Conservation (phyloP, 2,888 invertebrate genomes). For the Drosophila pegasa region DNA sequence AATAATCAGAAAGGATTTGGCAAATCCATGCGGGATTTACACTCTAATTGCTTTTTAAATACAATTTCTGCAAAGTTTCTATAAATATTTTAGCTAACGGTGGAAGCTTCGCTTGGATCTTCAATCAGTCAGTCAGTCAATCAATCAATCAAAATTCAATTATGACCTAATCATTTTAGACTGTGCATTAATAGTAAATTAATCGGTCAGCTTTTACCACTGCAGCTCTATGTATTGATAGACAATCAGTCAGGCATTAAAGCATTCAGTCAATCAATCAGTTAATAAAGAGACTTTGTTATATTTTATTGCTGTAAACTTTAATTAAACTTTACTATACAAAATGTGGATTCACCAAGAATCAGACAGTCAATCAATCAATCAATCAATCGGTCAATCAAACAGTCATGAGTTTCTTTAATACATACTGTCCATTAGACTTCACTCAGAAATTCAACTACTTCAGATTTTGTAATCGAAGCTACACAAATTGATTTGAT, state of each 20-base stretch:
- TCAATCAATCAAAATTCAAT: background rate
- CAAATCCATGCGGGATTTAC: background rate
- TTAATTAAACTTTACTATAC: no score
- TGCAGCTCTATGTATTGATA: no score
- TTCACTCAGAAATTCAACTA: background rate
- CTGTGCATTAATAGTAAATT: no score
- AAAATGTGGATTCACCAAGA: background rate
- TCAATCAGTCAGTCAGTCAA: background rate
- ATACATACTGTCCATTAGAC: background rate
- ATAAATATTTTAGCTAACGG: background rate
- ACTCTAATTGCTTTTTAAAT: background rate
- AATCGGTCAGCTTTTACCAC: no score
- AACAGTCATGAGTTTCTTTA: background rate
- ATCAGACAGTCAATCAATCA: background rate
- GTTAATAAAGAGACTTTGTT: no score
- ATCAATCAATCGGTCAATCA: background rate
- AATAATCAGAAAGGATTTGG: slow-evolving; percentile 1
- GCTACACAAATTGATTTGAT: no score
- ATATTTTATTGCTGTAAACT: background rate
- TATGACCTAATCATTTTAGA: no score
- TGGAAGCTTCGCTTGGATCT: background rate
- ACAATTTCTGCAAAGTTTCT: background rate
- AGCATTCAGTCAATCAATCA: background rate
- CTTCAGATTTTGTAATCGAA: no score
- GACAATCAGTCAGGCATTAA: background rate